These are phyloP conservation scores for Psammodynastes pulverulentus DNA, from an alignment of 2,113 vertebrate species.

Conservation along the genomic window DNA sequence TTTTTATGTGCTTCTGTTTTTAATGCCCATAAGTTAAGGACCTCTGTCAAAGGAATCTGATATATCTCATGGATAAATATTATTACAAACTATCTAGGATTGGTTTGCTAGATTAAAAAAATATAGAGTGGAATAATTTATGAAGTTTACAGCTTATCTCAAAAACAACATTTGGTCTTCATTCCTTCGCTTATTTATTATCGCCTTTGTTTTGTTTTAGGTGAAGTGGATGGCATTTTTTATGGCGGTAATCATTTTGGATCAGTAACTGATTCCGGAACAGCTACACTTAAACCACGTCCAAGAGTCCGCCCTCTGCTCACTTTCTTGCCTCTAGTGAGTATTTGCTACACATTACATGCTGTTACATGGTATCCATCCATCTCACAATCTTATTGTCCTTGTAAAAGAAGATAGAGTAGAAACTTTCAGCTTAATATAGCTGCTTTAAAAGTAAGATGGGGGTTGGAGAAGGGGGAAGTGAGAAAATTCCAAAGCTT, in stretches of 20 bases:
- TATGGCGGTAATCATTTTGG: conserved; percentile 68
- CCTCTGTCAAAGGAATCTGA: background rate
- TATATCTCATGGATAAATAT: background rate
- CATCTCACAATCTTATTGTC: background rate
- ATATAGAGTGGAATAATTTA: background rate
- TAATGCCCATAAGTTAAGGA: background rate
- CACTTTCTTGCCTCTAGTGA: conserved; percentile 74
- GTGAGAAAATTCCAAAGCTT: background rate
- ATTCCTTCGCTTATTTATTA: background rate
- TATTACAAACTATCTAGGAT: background rate
- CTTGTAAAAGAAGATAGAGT: background rate
- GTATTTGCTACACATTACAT: conserved; percentile 22
- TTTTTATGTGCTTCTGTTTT: background rate
- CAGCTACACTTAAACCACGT: conserved; percentile 73
- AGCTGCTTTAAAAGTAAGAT: background rate
- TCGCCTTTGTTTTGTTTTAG: conserved; percentile 27
- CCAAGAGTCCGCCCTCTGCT: conserved; percentile 73
- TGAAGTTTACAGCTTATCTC: no score
- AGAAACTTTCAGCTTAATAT: background rate
- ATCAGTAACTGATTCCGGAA: conserved; percentile 69
- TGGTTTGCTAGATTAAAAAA: background rate
- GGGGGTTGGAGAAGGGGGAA: background rate
- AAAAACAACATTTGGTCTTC: fast-evolving
- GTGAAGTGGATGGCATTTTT: conserved; percentile 66
- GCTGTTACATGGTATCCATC: background rate